A percentile compares a stretch with the other conserved stretches of the same genome.
Conservation (phyloP, 1,140 invertebrate genomes). For the Zaprionus camerounensis region DNA sequence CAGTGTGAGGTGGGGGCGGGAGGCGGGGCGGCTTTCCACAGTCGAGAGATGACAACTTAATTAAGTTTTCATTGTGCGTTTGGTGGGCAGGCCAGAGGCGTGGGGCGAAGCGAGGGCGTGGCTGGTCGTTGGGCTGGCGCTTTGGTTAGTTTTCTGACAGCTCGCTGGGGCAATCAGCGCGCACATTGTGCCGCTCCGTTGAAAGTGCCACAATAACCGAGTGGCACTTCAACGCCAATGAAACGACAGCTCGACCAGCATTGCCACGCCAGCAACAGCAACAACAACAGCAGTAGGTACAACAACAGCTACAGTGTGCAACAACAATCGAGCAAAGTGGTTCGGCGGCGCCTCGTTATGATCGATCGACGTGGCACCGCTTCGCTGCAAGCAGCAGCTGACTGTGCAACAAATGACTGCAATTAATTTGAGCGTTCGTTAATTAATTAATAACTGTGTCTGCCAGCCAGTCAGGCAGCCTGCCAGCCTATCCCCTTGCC, state of each 20-base stretch:
- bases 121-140: slow-evolving; percentile 2
- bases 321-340: slow-evolving; percentile 17
- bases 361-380: slow-evolving; percentile 53
- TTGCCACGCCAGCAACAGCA: slow-evolving; percentile 1
- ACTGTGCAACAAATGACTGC: slow-evolving; percentile 72
- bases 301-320: neutral
- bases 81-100: neutral
- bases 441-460: slow-evolving; percentile 73
- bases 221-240: slow-evolving; percentile 40
- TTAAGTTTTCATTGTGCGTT: slow-evolving; percentile 75
- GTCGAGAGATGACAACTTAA: slow-evolving; percentile 70
- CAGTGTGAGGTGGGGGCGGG: too few species aligned
- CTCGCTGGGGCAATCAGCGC: slow-evolving; percentile 57
- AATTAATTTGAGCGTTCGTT: slow-evolving; percentile 73
- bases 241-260: slow-evolving; percentile 10
- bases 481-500: neutral
- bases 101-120: neutral
- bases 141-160: slow-evolving; percentile 16
- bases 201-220: slow-evolving; percentile 25
- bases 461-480: neutral
- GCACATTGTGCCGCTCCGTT: slow-evolving; percentile 48
- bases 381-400: slow-evolving; percentile 43
- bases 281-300: neutral
- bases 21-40: neutral
- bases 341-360: slow-evolving; percentile 39